These are phyloP conservation scores for Eristalis pertinax DNA, from an alignment of 2,888 invertebrate species.

Conservation along the genomic window DNA sequence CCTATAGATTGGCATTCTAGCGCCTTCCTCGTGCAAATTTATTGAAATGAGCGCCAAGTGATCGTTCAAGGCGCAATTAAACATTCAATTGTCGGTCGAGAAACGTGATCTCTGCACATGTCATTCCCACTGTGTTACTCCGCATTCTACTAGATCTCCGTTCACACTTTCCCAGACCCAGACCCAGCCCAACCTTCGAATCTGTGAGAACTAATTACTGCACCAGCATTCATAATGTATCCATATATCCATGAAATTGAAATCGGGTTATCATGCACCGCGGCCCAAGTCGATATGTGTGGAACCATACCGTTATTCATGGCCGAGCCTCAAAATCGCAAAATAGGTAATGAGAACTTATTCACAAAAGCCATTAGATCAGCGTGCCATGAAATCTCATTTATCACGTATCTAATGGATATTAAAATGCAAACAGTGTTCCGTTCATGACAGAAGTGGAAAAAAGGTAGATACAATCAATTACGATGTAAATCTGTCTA, in stretches of 20 bases:
- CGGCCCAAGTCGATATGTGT: background rate
- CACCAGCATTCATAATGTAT: background rate
- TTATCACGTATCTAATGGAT: conserved; percentile 28
- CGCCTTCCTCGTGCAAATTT: background rate
- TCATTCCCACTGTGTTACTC: background rate
- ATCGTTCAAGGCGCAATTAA: background rate
- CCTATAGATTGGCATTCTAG: background rate
- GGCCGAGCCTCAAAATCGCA: background rate
- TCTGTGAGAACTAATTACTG: background rate
- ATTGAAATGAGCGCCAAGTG: background rate
- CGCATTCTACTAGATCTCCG: background rate
- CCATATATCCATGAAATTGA: background rate
- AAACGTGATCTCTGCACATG: background rate
- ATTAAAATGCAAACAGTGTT: conserved; percentile 39
- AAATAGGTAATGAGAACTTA: conserved; percentile 14
- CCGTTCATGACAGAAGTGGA: background rate
- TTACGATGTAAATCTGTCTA: conserved; percentile 13
- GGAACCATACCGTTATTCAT: background rate
- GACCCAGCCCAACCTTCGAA: background rate
- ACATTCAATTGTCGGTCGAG: background rate
- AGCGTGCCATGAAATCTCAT: conserved; percentile 7
- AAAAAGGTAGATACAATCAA: conserved; percentile 73
- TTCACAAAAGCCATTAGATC: conserved; percentile 23
- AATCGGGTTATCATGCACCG: background rate
- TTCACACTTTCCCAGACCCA: background rate